Conservation (phyloP, 2,113 vertebrate species). For the Gnathonemus echidnorhynchus region DNA sequence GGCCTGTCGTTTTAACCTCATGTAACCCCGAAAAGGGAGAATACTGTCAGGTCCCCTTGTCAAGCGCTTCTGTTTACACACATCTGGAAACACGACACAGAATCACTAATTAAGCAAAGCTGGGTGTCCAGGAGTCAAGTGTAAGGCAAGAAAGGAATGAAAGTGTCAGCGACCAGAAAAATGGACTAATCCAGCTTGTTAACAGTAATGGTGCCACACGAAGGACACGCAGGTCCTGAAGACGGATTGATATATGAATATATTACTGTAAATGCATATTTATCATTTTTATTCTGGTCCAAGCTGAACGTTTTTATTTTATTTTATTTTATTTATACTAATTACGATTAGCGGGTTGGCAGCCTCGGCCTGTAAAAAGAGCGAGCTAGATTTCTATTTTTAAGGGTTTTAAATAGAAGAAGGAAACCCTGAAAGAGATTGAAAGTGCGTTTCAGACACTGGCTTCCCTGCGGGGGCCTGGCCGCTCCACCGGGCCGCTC, state of each 20-base stretch:
- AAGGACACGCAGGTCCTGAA: background rate
- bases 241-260: background rate
- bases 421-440: background rate
- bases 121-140: background rate
- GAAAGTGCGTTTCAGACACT: background rate
- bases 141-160: background rate
- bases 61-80: background rate
- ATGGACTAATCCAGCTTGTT: background rate
- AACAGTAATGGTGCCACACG: background rate
- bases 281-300: background rate
- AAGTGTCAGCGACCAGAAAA: background rate
- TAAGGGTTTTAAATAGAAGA: background rate
- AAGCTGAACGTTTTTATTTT: background rate
- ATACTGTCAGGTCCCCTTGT: background rate
- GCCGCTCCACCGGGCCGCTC: background rate
- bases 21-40: background rate
- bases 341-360: background rate
- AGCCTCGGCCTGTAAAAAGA: background rate
- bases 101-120: background rate
- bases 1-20: background rate
- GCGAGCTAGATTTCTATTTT: background rate
- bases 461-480: background rate
- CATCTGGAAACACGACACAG: background rate
- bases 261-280: background rate
- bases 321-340: background rate